Conservation (phyloP, 23 tunicate genomes). For the Ciona savignyi region DNA sequence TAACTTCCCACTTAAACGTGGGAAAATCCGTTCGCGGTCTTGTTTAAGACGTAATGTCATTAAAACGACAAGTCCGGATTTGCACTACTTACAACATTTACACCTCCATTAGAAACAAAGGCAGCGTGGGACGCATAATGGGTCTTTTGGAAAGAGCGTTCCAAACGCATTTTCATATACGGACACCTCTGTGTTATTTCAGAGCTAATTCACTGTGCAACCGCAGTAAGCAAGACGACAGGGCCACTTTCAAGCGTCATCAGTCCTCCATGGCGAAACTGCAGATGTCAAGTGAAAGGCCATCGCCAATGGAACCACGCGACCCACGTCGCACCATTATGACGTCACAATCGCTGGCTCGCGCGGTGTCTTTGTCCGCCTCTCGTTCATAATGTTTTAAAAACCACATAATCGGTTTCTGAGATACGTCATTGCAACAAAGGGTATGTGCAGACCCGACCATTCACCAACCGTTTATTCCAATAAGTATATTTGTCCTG, state of each 20-base stretch:
- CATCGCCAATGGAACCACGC: neutral
- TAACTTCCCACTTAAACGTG: neutral
- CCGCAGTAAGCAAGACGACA: neutral
- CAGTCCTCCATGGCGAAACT: neutral
- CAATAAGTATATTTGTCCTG: neutral
- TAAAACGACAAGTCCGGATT: too few species aligned
- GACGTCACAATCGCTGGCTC: neutral
- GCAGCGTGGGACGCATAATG: too few species aligned
- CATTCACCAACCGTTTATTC: neutral
- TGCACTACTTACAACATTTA: too few species aligned
- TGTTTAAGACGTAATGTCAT: too few species aligned
- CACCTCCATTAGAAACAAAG: too few species aligned
- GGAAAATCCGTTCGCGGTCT: slow-evolving; percentile 1
- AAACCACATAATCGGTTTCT: neutral
- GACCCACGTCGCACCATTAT: neutral
- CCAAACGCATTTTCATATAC: too few species aligned
- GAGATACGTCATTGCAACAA: neutral
- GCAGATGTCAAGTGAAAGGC: neutral
- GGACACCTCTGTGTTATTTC: too few species aligned
- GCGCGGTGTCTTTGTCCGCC: neutral
- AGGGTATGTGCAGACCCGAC: neutral
- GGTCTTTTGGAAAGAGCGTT: too few species aligned
- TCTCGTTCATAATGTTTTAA: neutral
- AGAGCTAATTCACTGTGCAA: neutral
- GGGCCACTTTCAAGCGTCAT: neutral